A percentile compares a stretch with the other conserved stretches of the same genome.
These are phyloP conservation scores for Leucoma salicis DNA, from an alignment of 2,888 invertebrate species.

Conservation along the genomic window DNA sequence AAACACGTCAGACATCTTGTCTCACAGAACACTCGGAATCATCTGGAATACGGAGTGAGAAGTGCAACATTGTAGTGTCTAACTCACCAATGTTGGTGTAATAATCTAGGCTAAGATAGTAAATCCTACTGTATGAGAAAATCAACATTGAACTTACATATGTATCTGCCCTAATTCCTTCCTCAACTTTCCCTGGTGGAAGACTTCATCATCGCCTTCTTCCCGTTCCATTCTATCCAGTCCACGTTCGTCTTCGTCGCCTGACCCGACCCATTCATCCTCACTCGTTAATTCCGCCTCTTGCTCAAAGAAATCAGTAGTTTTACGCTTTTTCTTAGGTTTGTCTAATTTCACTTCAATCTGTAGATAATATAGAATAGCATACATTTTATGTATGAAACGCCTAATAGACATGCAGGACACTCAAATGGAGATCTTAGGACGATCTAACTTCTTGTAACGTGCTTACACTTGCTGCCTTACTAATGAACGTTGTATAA, in stretches of 20 bases:
- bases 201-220: conserved; percentile 91
- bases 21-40: no score
- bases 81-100: no score
- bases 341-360: conserved; percentile 53
- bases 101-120: no score
- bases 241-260: conserved; percentile 92
- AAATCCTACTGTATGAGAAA: no score
- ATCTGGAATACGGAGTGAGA: no score
- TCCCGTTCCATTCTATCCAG: conserved; percentile 92
- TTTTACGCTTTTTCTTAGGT: conserved; percentile 70
- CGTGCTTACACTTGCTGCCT: not conserved
- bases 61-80: no score
- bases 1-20: no score
- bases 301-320: conserved; percentile 90
- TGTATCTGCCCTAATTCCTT: conserved; percentile 92
- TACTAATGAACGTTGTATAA: no score
- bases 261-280: conserved; percentile 92
- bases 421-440: not conserved
- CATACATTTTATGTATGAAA: no score
- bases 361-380: no score
- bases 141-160: conserved; percentile 82
- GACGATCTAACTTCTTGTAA: not conserved
- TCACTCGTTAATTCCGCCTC: conserved; percentile 95
- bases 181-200: conserved; percentile 89
- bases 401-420: not conserved